Conservation (phyloP, 2,888 invertebrate species). For the Drosophila anceps region DNA sequence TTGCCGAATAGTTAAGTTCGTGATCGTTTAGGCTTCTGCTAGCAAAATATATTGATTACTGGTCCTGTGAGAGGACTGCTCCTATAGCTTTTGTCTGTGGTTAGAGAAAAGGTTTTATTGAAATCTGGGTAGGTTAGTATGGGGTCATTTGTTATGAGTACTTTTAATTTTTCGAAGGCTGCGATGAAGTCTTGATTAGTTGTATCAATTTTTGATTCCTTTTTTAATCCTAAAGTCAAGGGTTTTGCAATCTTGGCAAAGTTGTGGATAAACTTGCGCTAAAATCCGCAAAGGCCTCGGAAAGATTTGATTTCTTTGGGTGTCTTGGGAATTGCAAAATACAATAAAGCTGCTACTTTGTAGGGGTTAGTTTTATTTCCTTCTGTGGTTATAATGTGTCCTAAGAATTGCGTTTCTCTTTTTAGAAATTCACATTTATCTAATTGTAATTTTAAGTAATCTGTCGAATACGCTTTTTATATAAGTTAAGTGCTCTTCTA, state of each 20-base stretch:
- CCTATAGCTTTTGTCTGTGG: neutral
- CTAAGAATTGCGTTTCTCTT: neutral
- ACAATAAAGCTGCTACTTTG: neutral
- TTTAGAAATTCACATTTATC: neutral
- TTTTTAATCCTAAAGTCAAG: neutral
- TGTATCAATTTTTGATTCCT: neutral
- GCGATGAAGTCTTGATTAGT: neutral
- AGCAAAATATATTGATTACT: neutral
- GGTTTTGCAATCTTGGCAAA: too few relatives aligned
- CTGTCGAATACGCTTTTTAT: neutral
- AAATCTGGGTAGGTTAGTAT: neutral
- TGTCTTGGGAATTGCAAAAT: neutral
- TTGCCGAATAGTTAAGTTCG: neutral
- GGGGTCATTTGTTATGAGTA: neutral
- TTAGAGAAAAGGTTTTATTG: neutral
- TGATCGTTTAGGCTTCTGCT: neutral
- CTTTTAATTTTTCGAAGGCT: conserved; percentile 2
- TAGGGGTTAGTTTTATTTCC: neutral
- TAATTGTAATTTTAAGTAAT: neutral
- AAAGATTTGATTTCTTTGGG: neutral
- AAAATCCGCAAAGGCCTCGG: neutral
- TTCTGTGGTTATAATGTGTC: neutral
- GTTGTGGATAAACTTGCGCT: too few relatives aligned
- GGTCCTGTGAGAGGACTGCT: neutral
- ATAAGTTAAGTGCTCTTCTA: neutral